Conservation (phyloP, 1,140 invertebrate species). For the Drosophila albomicans region DNA sequence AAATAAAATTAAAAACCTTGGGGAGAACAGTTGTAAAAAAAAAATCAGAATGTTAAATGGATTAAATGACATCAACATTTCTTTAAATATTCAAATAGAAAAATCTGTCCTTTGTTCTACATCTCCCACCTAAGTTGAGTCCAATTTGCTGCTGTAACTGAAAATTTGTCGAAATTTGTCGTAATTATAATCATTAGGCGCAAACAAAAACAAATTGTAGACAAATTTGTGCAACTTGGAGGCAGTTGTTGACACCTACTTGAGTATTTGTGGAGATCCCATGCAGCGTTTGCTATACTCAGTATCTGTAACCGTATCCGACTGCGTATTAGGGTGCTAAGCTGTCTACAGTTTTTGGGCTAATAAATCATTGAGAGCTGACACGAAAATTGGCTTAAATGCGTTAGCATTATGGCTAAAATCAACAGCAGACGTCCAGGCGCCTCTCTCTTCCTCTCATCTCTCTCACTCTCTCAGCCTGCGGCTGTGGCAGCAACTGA, state of each 20-base stretch:
- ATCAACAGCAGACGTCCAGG: slow-evolving; percentile 57
- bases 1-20: no score
- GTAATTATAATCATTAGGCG: slow-evolving; percentile 72
- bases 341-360: slow-evolving; percentile 53
- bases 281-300: neutral
- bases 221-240: slow-evolving; percentile 55
- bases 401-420: slow-evolving; percentile 59
- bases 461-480: neutral
- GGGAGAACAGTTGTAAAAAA: no score
- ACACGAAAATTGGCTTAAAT: slow-evolving; percentile 73
- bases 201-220: slow-evolving; percentile 58
- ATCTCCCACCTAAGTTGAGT: neutral
- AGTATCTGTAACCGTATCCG: neutral
- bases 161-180: slow-evolving; percentile 43
- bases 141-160: neutral
- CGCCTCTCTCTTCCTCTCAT: neutral
- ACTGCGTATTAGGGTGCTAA: slow-evolving; percentile 4
- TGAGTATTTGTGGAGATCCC: neutral
- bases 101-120: neutral
- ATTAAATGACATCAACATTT: no score
- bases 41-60: no score
- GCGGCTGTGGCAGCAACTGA: neutral
- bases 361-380: slow-evolving; percentile 71
- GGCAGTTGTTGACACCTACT: slow-evolving; percentile 65
- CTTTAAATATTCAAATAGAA: no score